Evolutionary conservation across 2,888 invertebrate genomes (phyloP), one percentile per base, ranked within the genome.

Genomic region (Pinctada fucata): DNA sequence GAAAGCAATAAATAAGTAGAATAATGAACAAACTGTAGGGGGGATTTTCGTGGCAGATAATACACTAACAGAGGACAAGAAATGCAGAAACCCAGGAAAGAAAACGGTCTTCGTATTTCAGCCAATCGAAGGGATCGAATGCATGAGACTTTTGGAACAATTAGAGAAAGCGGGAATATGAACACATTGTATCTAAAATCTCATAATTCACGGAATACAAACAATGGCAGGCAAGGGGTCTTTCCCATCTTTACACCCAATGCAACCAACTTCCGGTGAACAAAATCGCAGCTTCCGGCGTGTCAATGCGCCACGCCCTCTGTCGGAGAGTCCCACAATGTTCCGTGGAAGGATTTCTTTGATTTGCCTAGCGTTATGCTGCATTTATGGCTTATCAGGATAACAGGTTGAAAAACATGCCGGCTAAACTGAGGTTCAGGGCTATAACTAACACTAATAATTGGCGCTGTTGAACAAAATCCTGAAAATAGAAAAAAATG

Each of bases 371-470:
- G 52, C 49, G 69, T 16, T 69, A 52, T 72, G 72, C 58, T 72
- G 51, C 51, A 52, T 51, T 69, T 52, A 47, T 31, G 72, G 31
- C 8, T 16, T 79, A 84, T 90, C 90, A 89, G 78, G 91, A 90
- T 76, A 92, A 87, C 70, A 92, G 87, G 85, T 91, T 91, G 88
- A 92, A 92, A 85, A 92, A 92, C 90, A 92, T 89, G 82, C 90
- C 91, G 67, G 91, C 92, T 83, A 92, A 86, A 84, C 91, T 90
- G 77, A 91, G 87, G 84, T 92, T 92, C 82, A 92, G 86, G 67
- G 91, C 91, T 78, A 92, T 90, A 64, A 92, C 90, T 79, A 92
- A 83, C 75, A 92, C 91, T 68, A 92, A 85, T 48, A 92, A 88
- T 82, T 91, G 92, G 78, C 91, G 86, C 81, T 92, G 90, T 83